Conservation (phyloP, 2,113 vertebrate genomes). For the Bostrychus sinensis region DNA sequence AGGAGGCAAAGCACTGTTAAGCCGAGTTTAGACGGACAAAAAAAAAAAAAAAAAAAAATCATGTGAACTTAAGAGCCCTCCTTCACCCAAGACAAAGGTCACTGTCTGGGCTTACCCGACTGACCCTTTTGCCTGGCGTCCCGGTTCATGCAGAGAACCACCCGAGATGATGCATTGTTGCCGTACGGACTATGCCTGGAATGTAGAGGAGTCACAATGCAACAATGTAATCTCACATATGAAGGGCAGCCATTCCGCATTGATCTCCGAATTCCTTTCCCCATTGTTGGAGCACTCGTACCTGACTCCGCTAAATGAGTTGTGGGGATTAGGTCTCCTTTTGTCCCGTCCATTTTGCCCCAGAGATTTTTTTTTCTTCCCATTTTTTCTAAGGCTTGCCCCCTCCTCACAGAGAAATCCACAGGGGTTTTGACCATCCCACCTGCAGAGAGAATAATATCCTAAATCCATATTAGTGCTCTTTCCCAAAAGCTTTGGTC, state of each 20-base stretch:
- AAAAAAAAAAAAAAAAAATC: background rate
- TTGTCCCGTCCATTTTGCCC: constrained; percentile 46
- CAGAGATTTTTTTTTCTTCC: constrained; percentile 35
- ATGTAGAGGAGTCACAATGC: constrained; percentile 19
- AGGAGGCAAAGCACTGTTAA: constrained; percentile 55
- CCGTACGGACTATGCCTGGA: constrained; percentile 11
- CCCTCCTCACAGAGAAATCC: constrained; percentile 60
- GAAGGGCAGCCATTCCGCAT: constrained; percentile 4
- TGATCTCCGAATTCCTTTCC: constrained; percentile 16
- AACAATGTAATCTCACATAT: background rate
- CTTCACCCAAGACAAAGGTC: constrained; percentile 12
- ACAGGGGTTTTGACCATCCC: constrained; percentile 73
- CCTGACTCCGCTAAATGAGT: constrained; percentile 48
- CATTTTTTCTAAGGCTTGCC: constrained; percentile 22
- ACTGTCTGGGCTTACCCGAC: constrained; percentile 9
- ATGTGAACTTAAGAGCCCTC: constrained; percentile 13
- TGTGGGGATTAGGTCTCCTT: constrained; percentile 51
- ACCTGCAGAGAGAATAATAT: constrained; percentile 83
- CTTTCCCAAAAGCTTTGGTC: constrained; percentile 80
- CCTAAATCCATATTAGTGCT: constrained; percentile 82
- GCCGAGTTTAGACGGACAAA: constrained; percentile 36
- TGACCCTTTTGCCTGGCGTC: constrained; percentile 16
- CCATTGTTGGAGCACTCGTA: constrained; percentile 37
- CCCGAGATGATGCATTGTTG: constrained; percentile 22
- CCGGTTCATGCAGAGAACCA: constrained; percentile 26